Percentiles rank a stretch among this genome's conserved stretches.
phyloP scores from a whole-genome alignment of 2,888 invertebrate species.

The Mechanitis mazaeus region DNA sequence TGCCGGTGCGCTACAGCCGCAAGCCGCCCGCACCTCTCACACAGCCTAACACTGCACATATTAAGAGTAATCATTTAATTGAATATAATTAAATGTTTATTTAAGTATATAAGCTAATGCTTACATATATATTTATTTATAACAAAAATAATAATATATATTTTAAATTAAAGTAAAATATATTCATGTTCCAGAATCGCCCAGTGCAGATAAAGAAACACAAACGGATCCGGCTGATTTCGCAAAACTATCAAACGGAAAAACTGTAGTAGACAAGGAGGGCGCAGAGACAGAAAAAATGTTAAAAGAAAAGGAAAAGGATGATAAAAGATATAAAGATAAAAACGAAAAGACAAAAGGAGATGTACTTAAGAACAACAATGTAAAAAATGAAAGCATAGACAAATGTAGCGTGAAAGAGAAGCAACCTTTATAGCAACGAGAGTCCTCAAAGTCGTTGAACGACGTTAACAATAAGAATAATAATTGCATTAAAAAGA shows the following conservation, averaged over 20 bases:
- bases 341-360: slow-evolving; percentile 33
- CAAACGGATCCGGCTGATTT: slow-evolving; percentile 62
- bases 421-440: slow-evolving; percentile 63
- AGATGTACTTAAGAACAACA: slow-evolving; percentile 34
- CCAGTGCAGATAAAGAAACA: slow-evolving; percentile 55
- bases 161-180: neutral
- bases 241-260: slow-evolving; percentile 52
- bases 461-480: slow-evolving; percentile 47
- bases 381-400: slow-evolving; percentile 33
- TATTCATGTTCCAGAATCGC: slow-evolving; percentile 40
- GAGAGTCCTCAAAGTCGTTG: slow-evolving; percentile 58
- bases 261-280: slow-evolving; percentile 39
- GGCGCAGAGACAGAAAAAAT: slow-evolving; percentile 33
- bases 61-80: slow-evolving; percentile 42
- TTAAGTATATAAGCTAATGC: too few relatives aligned
- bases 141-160: neutral
- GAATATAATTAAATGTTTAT: too few relatives aligned
- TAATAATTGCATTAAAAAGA: slow-evolving; percentile 52
- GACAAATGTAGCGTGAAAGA: slow-evolving; percentile 39
- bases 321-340: slow-evolving; percentile 24
- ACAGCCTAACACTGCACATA: slow-evolving; percentile 54
- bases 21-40: slow-evolving; percentile 55
- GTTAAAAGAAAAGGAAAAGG: slow-evolving; percentile 22
- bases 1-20: slow-evolving; percentile 60
- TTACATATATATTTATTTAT: neutral